phyloP scores from a whole-genome alignment of 2,113 vertebrate species.

The Abramis brama region DNA sequence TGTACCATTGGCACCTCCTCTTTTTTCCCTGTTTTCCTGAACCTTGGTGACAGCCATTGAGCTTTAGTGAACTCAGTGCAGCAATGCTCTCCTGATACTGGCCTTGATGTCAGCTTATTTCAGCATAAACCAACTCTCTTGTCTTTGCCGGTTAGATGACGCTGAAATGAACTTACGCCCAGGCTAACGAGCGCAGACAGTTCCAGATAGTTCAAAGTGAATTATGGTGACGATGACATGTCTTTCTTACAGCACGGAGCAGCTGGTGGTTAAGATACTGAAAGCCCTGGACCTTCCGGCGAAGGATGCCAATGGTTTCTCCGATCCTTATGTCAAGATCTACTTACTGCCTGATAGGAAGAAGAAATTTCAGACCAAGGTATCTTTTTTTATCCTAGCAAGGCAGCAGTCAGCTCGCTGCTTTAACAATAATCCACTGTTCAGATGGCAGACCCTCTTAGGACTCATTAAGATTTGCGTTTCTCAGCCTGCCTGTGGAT shows the following conservation, averaged over 20 bases:
- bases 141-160: slow-evolving; percentile 24
- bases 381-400: slow-evolving; percentile 45
- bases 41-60: slow-evolving; percentile 8
- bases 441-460: slow-evolving; percentile 29
- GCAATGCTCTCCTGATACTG: background rate
- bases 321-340: slow-evolving; percentile 93
- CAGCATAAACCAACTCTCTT: slow-evolving; percentile 10
- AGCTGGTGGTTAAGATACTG: slow-evolving; percentile 89
- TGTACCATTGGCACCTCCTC: slow-evolving; percentile 26
- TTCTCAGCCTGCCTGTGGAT: slow-evolving; percentile 3
- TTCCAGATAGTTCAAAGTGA: slow-evolving; percentile 34
- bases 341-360: slow-evolving; percentile 94
- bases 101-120: slow-evolving; percentile 32
- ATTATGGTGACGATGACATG: slow-evolving; percentile 40
- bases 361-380: slow-evolving; percentile 93
- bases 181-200: background rate
- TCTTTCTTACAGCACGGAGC: slow-evolving; percentile 79
- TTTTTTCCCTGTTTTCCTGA: background rate
- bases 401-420: background rate
- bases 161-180: slow-evolving; percentile 4
- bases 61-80: slow-evolving; percentile 6
- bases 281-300: slow-evolving; percentile 91
- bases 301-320: slow-evolving; percentile 92
- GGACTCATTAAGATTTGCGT: slow-evolving; percentile 40
- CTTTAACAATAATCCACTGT: slow-evolving; percentile 12